Evolutionary conservation across 1,140 invertebrate species (phyloP), one percentile per base, ranked within the genome.

Genomic region (Drosophila prosaltans): DNA sequence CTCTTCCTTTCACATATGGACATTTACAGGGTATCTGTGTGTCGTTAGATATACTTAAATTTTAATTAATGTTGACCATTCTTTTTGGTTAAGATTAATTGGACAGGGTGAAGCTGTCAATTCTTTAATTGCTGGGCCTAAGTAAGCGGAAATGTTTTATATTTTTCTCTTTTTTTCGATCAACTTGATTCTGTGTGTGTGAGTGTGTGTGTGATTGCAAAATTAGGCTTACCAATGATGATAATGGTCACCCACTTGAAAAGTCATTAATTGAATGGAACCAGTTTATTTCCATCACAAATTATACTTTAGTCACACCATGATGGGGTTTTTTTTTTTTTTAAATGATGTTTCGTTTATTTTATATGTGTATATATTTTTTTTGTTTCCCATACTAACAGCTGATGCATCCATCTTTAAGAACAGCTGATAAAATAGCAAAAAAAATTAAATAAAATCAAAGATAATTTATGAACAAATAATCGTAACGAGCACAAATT

Each of bases 41-140:
- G 45, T 48, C 45, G 16, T 26, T 1, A 51, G n/a, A 10, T 3
- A 6, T 21, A 5, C 39, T 9, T 9, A 11, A 40, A 24, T 48
- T 48, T 61, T 48, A 43, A 60, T 51, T 65, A 63, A 61, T 74
- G 10, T 75, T 41, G 71, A 36, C 65, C 72, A 69, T 76, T 60
- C 48, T 39, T 69, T 32, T 45, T 69, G 76, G 51, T 58, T 26
- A 80, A 82, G 83, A 86, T 86, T 88, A 88, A 86, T 86, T 86
- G 84, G 70, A 69, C 70, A 40, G 57, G 70, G 76, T 43, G 51
- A 68, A 80, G 79, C 82, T 88, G 79, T 86, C 82, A 79, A 64
- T 86, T 82, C 68, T 66, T 73, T 67, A 82, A 86, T 82, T 82
- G 82, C 69, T 83, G 82, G 72, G 83, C 83, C 83, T 89, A 89